Percentiles rank a stretch among this genome's conserved stretches.
These are phyloP conservation scores for Cotesia glomerata DNA, from an alignment of 1,140 invertebrate genomes.

Conservation along the genomic window DNA sequence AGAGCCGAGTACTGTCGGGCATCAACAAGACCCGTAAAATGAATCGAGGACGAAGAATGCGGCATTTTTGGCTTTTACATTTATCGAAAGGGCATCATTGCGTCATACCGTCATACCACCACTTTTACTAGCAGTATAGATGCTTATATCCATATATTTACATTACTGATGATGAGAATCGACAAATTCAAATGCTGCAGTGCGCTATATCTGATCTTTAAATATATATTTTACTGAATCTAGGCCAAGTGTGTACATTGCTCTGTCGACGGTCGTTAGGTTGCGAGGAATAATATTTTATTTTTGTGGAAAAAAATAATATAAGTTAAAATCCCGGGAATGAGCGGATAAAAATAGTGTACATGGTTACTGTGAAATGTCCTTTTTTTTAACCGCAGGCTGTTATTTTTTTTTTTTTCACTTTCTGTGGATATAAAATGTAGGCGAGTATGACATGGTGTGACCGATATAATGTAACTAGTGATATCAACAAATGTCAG, in stretches of 20 bases:
- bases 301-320: constrained; percentile 1
- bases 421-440: no score
- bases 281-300: constrained; percentile 22
- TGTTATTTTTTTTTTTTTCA: no score
- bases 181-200: constrained; percentile 18
- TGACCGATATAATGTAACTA: no score
- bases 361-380: no score
- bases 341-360: no score
- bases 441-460: no score
- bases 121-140: no score
- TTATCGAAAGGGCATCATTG: background rate
- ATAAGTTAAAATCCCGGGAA: no score
- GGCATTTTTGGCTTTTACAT: constrained; percentile 20
- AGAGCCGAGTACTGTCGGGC: no score
- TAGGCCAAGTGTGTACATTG: constrained; percentile 30
- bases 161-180: background rate
- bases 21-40: background rate
- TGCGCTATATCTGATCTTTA: background rate
- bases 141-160: no score
- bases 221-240: background rate
- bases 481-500: no score
- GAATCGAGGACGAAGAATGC: background rate
- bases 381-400: no score
- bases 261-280: constrained; percentile 20
- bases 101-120: background rate